Evolutionary conservation across 2,113 vertebrate species (phyloP).

Genomic region (Cinclus cinclus): DNA sequence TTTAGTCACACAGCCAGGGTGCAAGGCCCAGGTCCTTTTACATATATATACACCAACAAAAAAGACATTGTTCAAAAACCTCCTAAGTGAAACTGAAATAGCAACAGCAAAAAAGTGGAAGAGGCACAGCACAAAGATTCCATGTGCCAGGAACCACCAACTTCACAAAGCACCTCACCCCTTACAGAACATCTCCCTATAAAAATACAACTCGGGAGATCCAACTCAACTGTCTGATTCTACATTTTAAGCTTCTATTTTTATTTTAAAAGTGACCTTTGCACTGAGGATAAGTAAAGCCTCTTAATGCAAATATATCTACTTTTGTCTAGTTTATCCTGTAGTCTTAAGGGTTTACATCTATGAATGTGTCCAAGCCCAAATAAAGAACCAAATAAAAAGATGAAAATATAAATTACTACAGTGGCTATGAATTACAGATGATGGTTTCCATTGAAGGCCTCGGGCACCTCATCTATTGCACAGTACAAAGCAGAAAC

Average conservation of each 20-base stretch:
- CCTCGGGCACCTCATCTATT: background rate
- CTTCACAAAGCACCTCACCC: background rate
- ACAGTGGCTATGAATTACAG: background rate
- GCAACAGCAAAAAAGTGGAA: background rate
- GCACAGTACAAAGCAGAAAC: background rate
- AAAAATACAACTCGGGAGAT: background rate
- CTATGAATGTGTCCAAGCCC: constrained; percentile 29
- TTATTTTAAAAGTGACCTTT: constrained; percentile 60
- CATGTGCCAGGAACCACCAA: background rate
- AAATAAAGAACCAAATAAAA: constrained; percentile 51
- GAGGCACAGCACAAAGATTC: background rate
- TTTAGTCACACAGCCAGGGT: background rate
- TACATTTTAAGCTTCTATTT: constrained; percentile 52
- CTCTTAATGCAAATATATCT: constrained; percentile 54
- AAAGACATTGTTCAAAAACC: background rate
- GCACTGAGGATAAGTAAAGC: constrained; percentile 46
- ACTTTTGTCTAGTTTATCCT: constrained; percentile 61
- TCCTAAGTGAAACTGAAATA: background rate
- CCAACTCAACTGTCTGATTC: background rate
- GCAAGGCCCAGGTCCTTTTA: background rate
- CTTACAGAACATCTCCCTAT: background rate
- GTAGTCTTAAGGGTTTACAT: constrained; percentile 59
- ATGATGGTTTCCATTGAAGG: background rate
- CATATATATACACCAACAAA: background rate
- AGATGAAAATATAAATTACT: background rate